These are phyloP conservation scores for Zaprionus inermis DNA, from an alignment of 1,140 invertebrate species.

Conservation along the genomic window DNA sequence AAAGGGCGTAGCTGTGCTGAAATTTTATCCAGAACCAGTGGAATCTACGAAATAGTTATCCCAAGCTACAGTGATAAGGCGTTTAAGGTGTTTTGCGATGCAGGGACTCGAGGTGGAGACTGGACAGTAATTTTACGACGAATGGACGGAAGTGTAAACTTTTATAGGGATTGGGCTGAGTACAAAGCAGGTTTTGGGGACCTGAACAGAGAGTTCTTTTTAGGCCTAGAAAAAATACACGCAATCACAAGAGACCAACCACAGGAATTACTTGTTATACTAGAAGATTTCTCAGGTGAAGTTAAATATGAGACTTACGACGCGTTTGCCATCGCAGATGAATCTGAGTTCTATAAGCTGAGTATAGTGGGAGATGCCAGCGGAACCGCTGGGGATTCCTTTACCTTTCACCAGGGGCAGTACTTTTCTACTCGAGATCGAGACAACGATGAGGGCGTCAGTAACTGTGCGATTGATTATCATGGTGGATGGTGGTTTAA, in stretches of 20 bases:
- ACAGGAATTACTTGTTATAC: neutral
- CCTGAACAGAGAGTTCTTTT: conserved; percentile 86
- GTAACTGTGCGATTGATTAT: neutral
- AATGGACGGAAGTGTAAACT: conserved; percentile 86
- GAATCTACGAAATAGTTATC: neutral
- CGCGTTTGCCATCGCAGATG: neutral
- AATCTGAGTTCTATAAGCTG: neutral
- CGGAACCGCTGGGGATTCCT: neutral
- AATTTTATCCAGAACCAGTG: neutral
- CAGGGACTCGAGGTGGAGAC: neutral
- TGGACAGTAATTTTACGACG: conserved; percentile 87
- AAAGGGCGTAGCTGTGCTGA: neutral
- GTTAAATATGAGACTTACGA: neutral
- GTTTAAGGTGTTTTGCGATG: neutral
- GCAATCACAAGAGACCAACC: conserved; percentile 80
- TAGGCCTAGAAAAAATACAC: conserved; percentile 86
- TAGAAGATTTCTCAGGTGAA: neutral
- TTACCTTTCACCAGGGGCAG: neutral
- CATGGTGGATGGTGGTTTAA: neutral
- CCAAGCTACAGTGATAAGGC: neutral
- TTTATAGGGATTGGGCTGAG: conserved; percentile 86
- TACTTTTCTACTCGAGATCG: neutral
- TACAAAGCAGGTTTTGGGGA: conserved; percentile 88
- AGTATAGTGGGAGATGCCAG: neutral
- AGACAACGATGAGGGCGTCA: too few species aligned